Evolutionary conservation across 2,113 vertebrate species (phyloP), one percentile per base, ranked within the genome.

Genomic region (Syrrhaptes paradoxus): DNA sequence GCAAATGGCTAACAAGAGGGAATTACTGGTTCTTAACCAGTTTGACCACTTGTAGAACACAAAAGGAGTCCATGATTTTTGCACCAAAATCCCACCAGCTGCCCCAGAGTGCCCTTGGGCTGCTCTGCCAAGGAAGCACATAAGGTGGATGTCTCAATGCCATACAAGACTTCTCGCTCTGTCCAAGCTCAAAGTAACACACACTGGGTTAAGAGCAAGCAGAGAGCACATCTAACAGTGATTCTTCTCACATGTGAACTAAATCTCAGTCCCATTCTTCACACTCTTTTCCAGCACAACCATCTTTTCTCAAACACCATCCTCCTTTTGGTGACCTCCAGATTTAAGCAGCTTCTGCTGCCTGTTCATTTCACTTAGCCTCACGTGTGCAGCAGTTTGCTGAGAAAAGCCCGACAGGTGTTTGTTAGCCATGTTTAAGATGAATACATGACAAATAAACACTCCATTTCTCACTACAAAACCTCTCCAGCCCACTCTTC

Each of bases 361-460:
- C 31, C 9, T 15, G 13, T 18, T 61, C n/a, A 6, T 10, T 25
- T 29, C 66, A 51, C 0, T 7, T 1, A 43, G 21, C 17, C 41
- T 66, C 1, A 0, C 14, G 9, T 0, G 13, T 5, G 32, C 43
- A 52, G 46, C 25, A 13, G 17, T 20, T 11, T 9, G 15, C 41
- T 21, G 20, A 24, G 17, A n/a, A 3, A 58, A 31, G 26, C 20
- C 43, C 63, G 29, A 25, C 38, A 43, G 41, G 14, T 16, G 32
- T 32, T 49, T 63, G 22, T 9, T 52, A 48, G 76, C 18, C 49
- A 16, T 46, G 55, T 54, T 70, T 28, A 19, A 54, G n/a, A 38
- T 7, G 8, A 76, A 10, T 31, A 4, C 5, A 18, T 20, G 15
- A 20, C 24, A 61, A 61, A 66, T 3, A 43, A 59, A 29, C 0